phyloP scores from a whole-genome alignment of 64 coral and sea anemone genomes.

The Cladopsammia gracilis region DNA sequence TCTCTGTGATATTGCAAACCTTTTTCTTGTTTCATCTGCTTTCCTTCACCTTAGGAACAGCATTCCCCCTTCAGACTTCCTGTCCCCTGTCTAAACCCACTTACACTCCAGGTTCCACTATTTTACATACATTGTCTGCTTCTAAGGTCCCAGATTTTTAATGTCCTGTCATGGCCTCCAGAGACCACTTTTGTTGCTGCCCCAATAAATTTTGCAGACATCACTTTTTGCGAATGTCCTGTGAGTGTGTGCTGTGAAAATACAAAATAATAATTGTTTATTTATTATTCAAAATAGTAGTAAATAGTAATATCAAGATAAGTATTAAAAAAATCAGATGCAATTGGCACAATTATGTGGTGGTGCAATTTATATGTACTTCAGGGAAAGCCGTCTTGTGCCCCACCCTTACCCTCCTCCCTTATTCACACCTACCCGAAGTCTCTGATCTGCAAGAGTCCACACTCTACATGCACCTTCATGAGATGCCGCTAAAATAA shows the following conservation, averaged over 20 bases:
- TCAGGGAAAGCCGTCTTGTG: too few species aligned
- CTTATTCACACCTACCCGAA: constrained; percentile 71
- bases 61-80: too few species aligned
- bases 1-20: too few species aligned
- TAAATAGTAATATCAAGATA: neutral
- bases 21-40: too few species aligned
- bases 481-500: constrained; percentile 93
- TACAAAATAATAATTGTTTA: neutral
- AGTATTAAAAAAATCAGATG: too few species aligned
- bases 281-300: neutral
- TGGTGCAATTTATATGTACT: too few species aligned
- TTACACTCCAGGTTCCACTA: neutral
- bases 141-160: constrained; percentile 98
- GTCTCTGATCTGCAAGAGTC: constrained; percentile 92
- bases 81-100: too few species aligned
- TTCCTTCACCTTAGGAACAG: too few species aligned
- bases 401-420: neutral
- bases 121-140: constrained; percentile 92
- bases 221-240: constrained; percentile 91
- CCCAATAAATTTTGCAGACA: constrained; percentile 90
- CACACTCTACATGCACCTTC: constrained; percentile 95
- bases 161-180: constrained; percentile 94
- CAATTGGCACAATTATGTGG: too few species aligned
- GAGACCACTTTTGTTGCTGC: constrained; percentile 94
- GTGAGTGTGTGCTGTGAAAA: constrained; percentile 89